A percentile compares a stretch with the other conserved stretches of the same genome.
Conservation (phyloP, 2,797 vertebrate genomes). For the Oryzias sinensis region DNA sequence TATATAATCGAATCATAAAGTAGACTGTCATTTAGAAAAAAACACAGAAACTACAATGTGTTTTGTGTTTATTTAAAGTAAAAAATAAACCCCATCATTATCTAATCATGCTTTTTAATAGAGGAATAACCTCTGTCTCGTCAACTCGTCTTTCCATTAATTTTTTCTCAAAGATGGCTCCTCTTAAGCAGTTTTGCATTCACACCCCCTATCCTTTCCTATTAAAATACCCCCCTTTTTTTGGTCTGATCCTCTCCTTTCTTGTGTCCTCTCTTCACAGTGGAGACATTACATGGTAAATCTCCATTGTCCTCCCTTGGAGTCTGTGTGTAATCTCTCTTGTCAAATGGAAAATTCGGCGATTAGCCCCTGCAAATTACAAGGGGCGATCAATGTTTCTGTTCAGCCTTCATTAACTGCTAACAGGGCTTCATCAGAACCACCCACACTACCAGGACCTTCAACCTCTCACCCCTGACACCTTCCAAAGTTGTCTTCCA, state of each 20-base stretch:
- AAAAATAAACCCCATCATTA: no score
- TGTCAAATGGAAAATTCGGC: constrained; percentile 73
- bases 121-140: background rate
- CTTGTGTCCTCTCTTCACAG: constrained; percentile 65
- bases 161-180: background rate
- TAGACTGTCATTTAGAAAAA: no score
- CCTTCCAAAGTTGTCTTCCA: constrained; percentile 52
- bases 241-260: constrained; percentile 66
- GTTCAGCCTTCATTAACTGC: constrained; percentile 74
- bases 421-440: constrained; percentile 70
- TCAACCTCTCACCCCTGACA: constrained; percentile 77
- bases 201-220: constrained; percentile 11
- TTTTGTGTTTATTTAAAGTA: no score
- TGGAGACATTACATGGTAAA: constrained; percentile 69
- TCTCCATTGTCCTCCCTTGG: constrained; percentile 69
- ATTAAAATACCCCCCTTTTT: constrained; percentile 52
- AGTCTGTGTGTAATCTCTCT: constrained; percentile 74
- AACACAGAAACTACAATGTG: no score
- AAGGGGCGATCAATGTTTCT: constrained; percentile 73
- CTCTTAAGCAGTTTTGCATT: background rate
- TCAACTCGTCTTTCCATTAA: background rate
- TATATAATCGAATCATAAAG: no score
- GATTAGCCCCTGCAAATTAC: constrained; percentile 78
- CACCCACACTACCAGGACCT: constrained; percentile 75
- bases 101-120: no score